A percentile compares a stretch with the other conserved stretches of the same genome.
Evolutionary conservation across 92 coral and sea anemone species (phyloP).

Genomic region (Ricordea florida): DNA sequence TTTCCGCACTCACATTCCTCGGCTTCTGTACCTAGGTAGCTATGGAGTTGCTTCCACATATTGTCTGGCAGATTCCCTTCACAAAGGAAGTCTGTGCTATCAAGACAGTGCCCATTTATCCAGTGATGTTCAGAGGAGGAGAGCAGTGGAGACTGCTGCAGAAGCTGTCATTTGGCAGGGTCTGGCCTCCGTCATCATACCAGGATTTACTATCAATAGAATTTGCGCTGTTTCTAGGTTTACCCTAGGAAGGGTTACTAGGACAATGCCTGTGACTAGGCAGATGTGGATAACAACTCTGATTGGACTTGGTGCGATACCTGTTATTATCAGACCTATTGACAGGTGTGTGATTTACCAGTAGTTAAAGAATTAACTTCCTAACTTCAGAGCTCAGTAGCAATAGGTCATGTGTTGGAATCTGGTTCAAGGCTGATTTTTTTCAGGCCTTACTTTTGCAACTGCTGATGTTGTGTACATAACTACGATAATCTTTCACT

Average conservation of each 20-base stretch:
- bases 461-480: too few relatives aligned
- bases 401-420: too few relatives aligned
- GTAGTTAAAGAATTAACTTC: too few relatives aligned
- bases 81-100: constrained; percentile 80
- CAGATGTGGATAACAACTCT: constrained; percentile 91
- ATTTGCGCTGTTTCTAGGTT: constrained; percentile 77
- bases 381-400: too few relatives aligned
- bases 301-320: constrained; percentile 84
- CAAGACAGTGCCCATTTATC: constrained; percentile 66
- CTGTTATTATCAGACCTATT: constrained; percentile 95
- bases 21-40: constrained; percentile 80
- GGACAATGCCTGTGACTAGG: constrained; percentile 57
- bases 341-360: constrained; percentile 86
- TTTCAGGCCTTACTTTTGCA: too few relatives aligned
- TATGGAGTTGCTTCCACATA: constrained; percentile 87
- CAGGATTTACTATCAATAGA: constrained; percentile 97
- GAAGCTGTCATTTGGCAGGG: constrained; percentile 99
- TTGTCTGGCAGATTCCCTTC: constrained; percentile 86
- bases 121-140: constrained; percentile 47
- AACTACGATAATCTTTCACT: too few relatives aligned
- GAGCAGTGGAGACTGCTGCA: constrained; percentile 73
- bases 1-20: constrained; percentile 87
- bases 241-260: constrained; percentile 59
- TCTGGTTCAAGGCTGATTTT: too few relatives aligned
- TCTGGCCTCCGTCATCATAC: constrained; percentile 92